Conservation (phyloP, 2,113 vertebrate genomes). For the Calidris pygmaea region DNA sequence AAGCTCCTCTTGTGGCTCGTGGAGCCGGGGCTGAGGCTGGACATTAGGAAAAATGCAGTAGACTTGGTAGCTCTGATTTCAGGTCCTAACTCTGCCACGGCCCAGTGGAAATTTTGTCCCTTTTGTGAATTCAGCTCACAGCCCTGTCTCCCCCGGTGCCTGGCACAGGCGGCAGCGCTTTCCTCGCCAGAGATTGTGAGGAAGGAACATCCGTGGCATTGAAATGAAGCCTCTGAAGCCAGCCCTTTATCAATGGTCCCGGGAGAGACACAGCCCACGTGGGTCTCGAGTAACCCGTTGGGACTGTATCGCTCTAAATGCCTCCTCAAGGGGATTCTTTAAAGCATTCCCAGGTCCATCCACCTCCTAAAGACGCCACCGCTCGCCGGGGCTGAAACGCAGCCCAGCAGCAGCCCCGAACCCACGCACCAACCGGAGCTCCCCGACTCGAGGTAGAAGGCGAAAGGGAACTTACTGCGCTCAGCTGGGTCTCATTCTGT, state of each 20-base stretch:
- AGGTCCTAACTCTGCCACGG: neutral
- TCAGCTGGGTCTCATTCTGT: constrained; percentile 53
- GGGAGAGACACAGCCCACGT: neutral
- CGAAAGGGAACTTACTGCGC: constrained; percentile 60
- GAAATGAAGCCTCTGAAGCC: constrained; percentile 34
- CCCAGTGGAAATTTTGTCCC: constrained; percentile 61
- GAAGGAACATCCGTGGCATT: constrained; percentile 39
- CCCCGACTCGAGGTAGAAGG: neutral
- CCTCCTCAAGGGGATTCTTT: neutral
- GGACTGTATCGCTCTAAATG: neutral
- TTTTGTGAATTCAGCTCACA: constrained; percentile 59
- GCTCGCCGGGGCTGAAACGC: neutral
- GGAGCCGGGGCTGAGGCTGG: accelerated
- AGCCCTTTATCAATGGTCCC: constrained; percentile 5
- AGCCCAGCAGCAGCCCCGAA: neutral
- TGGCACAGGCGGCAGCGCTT: constrained; percentile 42
- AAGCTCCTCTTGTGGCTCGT: neutral
- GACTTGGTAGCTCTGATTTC: neutral
- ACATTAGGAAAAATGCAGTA: neutral
- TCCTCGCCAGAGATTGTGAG: constrained; percentile 42
- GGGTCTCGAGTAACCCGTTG: neutral
- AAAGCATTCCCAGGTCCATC: neutral
- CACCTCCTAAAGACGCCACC: neutral
- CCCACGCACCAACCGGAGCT: neutral
- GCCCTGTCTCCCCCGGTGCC: constrained; percentile 1